Evolutionary conservation across 2,797 vertebrate genomes (phyloP).

Genomic region (Vipera ursinii): DNA sequence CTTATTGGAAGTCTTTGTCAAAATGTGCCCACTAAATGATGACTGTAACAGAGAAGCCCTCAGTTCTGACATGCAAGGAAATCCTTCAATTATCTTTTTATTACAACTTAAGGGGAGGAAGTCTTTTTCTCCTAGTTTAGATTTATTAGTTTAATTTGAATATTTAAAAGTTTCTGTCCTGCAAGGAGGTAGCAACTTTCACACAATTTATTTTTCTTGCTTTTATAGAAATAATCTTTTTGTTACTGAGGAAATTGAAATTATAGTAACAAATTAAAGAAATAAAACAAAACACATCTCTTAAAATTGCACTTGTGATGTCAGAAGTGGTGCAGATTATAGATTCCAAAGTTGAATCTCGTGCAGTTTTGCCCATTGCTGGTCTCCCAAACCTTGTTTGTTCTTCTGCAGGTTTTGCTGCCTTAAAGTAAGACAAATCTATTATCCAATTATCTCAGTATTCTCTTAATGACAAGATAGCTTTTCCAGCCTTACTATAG

Average conservation of each 20-base stretch:
- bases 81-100: too few relatives aligned
- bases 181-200: too few relatives aligned
- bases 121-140: too few relatives aligned
- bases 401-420: background rate
- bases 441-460: background rate
- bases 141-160: too few relatives aligned
- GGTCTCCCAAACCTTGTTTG: background rate
- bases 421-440: background rate
- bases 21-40: too few relatives aligned
- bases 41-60: too few relatives aligned
- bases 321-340: background rate
- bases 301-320: background rate
- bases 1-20: too few relatives aligned
- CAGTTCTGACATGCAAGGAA: too few relatives aligned
- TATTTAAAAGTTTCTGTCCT: too few relatives aligned
- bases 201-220: background rate
- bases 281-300: background rate
- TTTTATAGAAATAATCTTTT: background rate
- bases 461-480: background rate
- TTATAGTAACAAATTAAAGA: background rate
- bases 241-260: background rate
- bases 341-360: background rate
- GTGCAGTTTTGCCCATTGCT: background rate
- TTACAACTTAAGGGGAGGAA: too few relatives aligned
- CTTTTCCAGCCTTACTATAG: background rate